phyloP scores from a whole-genome alignment of 2,797 vertebrate species.

The Pipistrellus kuhlii region DNA sequence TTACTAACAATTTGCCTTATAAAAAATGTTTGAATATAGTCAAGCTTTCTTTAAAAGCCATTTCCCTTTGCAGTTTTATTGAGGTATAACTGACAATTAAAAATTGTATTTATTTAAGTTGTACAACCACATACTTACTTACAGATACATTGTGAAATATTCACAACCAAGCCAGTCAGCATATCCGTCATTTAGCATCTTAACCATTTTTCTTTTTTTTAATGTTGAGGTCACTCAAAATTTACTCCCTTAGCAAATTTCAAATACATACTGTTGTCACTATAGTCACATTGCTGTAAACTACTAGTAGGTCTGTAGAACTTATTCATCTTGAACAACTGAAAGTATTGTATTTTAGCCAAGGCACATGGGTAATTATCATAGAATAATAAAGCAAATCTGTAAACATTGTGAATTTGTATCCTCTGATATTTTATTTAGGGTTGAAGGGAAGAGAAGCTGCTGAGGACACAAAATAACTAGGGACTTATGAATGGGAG shows the following conservation, averaged over 20 bases:
- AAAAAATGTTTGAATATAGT: neutral
- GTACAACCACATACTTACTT: neutral
- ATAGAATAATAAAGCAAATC: neutral
- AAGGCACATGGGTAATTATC: neutral
- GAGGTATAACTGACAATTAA: neutral
- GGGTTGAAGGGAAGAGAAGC: neutral
- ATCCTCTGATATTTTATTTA: neutral
- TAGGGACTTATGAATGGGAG: neutral
- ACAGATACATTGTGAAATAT: neutral
- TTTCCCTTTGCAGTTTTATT: neutral
- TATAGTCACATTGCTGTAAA: neutral
- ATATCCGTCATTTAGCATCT: neutral
- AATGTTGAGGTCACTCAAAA: neutral
- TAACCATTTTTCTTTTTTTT: neutral
- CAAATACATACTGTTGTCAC: neutral
- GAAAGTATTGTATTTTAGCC: neutral
- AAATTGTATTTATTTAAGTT: neutral
- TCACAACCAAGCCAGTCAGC: neutral
- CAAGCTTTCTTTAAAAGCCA: neutral
- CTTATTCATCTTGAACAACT: neutral
- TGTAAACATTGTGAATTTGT: neutral
- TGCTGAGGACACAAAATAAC: neutral
- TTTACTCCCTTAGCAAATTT: neutral
- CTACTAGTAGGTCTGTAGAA: neutral
- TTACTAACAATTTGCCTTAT: neutral